These are phyloP conservation scores for Lophius americanus DNA, from an alignment of 2,797 vertebrate species.

Conservation along the genomic window DNA sequence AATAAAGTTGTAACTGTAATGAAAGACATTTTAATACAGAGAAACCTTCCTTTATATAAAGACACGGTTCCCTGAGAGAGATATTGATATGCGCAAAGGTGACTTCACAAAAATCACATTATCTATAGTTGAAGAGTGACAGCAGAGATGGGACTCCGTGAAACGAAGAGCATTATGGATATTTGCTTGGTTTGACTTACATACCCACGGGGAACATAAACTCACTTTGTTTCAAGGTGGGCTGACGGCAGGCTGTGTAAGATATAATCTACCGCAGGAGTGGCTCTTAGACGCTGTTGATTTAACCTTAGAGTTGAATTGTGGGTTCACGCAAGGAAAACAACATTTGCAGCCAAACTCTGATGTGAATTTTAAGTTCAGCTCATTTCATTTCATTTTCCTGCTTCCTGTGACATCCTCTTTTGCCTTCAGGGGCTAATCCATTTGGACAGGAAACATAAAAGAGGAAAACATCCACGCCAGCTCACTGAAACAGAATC, in stretches of 20 bases:
- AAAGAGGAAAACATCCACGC: slow-evolving; percentile 22
- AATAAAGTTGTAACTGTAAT: too few relatives aligned
- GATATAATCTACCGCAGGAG: slow-evolving; percentile 2
- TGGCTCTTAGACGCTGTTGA: slow-evolving; percentile 10
- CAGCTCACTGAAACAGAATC: slow-evolving; percentile 26
- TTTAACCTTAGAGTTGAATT: slow-evolving; percentile 12
- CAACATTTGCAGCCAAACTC: slow-evolving; percentile 6
- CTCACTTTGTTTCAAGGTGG: slow-evolving; percentile 39
- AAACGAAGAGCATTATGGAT: slow-evolving; percentile 33
- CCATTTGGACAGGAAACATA: slow-evolving; percentile 8
- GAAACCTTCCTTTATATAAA: neutral
- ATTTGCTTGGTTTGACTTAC: slow-evolving; percentile 20
- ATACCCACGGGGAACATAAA: neutral
- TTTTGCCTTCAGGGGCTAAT: slow-evolving; percentile 18
- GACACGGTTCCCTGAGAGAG: slow-evolving; percentile 9
- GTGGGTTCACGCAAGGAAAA: neutral
- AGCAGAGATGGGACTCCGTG: slow-evolving; percentile 30
- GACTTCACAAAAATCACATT: slow-evolving; percentile 9
- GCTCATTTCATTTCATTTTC: slow-evolving; percentile 3
- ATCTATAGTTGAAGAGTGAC: slow-evolving; percentile 22
- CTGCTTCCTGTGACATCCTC: slow-evolving; percentile 1
- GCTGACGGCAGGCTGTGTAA: slow-evolving; percentile 13
- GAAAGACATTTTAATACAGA: too few relatives aligned
- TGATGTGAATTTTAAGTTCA: slow-evolving; percentile 11
- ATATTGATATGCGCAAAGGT: slow-evolving; percentile 1